Evolutionary conservation across 2,113 vertebrate genomes (phyloP).

Genomic region (Lampris incognitus): DNA sequence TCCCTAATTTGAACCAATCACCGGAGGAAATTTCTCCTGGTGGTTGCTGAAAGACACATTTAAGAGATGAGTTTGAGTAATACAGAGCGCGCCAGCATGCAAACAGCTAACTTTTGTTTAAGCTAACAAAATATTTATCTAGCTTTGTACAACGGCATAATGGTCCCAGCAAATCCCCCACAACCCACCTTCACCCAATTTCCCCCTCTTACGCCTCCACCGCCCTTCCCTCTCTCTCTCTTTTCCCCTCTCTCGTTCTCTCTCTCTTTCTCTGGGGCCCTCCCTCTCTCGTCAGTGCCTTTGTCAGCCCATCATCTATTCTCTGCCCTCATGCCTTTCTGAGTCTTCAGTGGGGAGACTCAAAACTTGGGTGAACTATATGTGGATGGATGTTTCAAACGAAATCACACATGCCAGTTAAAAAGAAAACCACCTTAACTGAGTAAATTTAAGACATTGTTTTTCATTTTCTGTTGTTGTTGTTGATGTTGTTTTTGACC

Average conservation of each 20-base stretch:
- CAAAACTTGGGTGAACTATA: slow-evolving; percentile 40
- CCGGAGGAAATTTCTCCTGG: not conserved
- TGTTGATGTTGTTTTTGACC: slow-evolving; percentile 17
- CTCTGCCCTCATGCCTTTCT: slow-evolving; percentile 36
- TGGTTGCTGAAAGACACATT: not conserved
- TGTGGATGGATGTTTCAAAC: not conserved
- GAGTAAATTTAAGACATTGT: too few relatives aligned
- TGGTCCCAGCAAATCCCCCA: slow-evolving; percentile 42
- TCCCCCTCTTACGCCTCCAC: slow-evolving; percentile 62
- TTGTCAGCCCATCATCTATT: slow-evolving; percentile 64
- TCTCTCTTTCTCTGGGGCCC: slow-evolving; percentile 66
- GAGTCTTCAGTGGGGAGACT: slow-evolving; percentile 1
- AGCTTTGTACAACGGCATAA: slow-evolving; percentile 70
- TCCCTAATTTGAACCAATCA: not conserved
- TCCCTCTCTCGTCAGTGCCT: slow-evolving; percentile 54
- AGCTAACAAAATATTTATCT: slow-evolving; percentile 72
- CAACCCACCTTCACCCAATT: slow-evolving; percentile 74
- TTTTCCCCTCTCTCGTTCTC: not conserved
- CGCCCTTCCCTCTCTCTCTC: slow-evolving; percentile 48
- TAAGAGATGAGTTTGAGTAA: not conserved
- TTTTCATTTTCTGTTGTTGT: too few relatives aligned
- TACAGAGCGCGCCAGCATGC: slow-evolving; percentile 35
- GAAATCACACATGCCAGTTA: not conserved
- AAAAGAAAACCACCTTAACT: not conserved
- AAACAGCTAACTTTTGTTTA: slow-evolving; percentile 46